Evolutionary conservation across 2,797 vertebrate species (phyloP).

Genomic region (Carcharodon carcharias): DNA sequence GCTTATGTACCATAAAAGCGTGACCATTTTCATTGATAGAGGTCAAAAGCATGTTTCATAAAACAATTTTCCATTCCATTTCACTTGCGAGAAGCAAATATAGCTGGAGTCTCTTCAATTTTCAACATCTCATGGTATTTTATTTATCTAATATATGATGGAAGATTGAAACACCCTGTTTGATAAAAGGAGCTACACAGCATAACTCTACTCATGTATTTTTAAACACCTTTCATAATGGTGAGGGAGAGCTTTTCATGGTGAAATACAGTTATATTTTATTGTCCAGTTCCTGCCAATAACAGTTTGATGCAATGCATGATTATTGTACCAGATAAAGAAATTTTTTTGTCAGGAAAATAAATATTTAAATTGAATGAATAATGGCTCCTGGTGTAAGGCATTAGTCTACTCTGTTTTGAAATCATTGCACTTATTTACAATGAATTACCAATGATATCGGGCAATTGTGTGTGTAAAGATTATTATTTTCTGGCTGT

Average conservation of each 20-base stretch:
- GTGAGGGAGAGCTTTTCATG: background rate
- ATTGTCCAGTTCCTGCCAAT: background rate
- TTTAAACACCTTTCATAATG: conserved; percentile 11
- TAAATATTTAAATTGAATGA: background rate
- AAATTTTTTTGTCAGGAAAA: background rate
- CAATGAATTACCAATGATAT: background rate
- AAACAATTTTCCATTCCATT: background rate
- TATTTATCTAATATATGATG: conserved; percentile 17
- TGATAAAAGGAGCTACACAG: background rate
- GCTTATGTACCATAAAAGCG: background rate
- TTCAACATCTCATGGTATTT: background rate
- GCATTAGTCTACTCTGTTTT: background rate
- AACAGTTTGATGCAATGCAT: background rate
- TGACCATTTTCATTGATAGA: background rate
- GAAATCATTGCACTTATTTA: conserved; percentile 1
- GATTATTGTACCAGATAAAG: background rate
- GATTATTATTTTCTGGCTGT: conserved; percentile 4
- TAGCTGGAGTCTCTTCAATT: background rate
- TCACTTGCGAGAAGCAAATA: background rate
- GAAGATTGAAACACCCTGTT: background rate
- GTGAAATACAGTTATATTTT: background rate
- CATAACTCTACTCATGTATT: background rate
- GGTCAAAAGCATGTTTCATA: background rate
- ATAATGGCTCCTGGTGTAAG: background rate
- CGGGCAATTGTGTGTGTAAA: background rate